These are phyloP conservation scores for Anadara kagoshimensis DNA, from an alignment of 1,140 invertebrate species.

Conservation along the genomic window DNA sequence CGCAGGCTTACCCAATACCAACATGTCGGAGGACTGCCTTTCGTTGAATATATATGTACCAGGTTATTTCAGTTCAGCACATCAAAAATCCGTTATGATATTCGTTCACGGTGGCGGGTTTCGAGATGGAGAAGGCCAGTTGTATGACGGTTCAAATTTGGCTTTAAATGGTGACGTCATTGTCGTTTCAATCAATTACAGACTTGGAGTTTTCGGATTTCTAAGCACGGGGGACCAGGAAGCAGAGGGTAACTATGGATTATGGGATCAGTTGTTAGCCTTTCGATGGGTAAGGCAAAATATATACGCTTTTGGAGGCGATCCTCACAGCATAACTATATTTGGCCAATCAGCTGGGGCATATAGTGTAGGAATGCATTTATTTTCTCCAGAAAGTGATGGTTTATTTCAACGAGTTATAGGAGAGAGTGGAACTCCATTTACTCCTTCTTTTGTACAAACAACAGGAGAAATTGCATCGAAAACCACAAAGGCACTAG, in stretches of 20 bases:
- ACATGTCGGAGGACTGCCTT: slow-evolving; percentile 36
- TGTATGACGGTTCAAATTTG: slow-evolving; percentile 78
- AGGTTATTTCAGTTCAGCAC: background rate
- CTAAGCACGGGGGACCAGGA: slow-evolving; percentile 25
- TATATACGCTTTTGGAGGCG: slow-evolving; percentile 55
- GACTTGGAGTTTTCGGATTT: slow-evolving; percentile 80
- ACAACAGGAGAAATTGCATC: background rate
- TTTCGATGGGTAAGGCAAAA: slow-evolving; percentile 60
- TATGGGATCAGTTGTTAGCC: slow-evolving; percentile 56
- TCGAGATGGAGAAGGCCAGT: slow-evolving; percentile 65
- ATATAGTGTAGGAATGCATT: slow-evolving; percentile 33
- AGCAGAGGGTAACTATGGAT: slow-evolving; percentile 54
- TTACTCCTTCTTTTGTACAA: slow-evolving; percentile 89
- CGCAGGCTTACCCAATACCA: background rate
- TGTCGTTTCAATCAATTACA: slow-evolving; percentile 85
- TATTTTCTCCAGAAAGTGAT: slow-evolving; percentile 18
- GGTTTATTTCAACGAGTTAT: slow-evolving; percentile 41
- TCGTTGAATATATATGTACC: slow-evolving; percentile 43
- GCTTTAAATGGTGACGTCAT: slow-evolving; percentile 82
- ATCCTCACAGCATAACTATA: slow-evolving; percentile 49
- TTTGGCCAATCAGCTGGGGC: slow-evolving; percentile 50
- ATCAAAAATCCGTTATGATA: slow-evolving; percentile 61
- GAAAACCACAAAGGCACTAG: background rate
- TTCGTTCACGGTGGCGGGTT: slow-evolving; percentile 73
- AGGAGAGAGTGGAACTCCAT: slow-evolving; percentile 82